These are phyloP conservation scores for Cebus imitator DNA, from an alignment of 2,113 vertebrate genomes.

Conservation along the genomic window DNA sequence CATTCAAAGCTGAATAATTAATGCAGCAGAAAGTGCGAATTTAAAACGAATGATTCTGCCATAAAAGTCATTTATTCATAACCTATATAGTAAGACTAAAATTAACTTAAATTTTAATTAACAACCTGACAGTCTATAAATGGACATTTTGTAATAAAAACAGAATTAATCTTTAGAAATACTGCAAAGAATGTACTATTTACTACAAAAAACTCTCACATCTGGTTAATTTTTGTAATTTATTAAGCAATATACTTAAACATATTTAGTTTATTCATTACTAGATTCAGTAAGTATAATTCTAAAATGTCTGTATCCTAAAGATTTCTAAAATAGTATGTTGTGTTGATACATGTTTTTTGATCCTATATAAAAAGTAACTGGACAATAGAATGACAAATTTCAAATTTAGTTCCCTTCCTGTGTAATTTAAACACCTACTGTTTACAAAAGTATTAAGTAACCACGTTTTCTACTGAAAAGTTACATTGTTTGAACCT, in stretches of 20 bases:
- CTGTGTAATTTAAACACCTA: constrained; percentile 40
- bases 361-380: constrained; percentile 16
- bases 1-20: neutral
- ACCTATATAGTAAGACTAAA: neutral
- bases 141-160: neutral
- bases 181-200: neutral
- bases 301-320: constrained; percentile 22
- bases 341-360: neutral
- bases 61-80: neutral
- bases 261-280: neutral
- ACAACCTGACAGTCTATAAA: neutral
- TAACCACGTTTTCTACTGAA: constrained; percentile 22
- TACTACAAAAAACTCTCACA: neutral
- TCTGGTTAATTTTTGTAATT: neutral
- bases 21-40: neutral
- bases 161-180: constrained; percentile 3
- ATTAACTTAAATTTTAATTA: constrained; percentile 35
- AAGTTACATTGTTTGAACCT: constrained; percentile 23
- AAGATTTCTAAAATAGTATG: constrained; percentile 35
- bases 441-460: constrained; percentile 14
- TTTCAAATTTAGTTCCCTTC: constrained; percentile 44
- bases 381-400: neutral
- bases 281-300: constrained; percentile 23
- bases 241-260: constrained; percentile 30
- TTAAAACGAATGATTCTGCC: neutral